Conservation (phyloP, 2,113 vertebrate species). For the Mesoclemmys tuberculata region DNA sequence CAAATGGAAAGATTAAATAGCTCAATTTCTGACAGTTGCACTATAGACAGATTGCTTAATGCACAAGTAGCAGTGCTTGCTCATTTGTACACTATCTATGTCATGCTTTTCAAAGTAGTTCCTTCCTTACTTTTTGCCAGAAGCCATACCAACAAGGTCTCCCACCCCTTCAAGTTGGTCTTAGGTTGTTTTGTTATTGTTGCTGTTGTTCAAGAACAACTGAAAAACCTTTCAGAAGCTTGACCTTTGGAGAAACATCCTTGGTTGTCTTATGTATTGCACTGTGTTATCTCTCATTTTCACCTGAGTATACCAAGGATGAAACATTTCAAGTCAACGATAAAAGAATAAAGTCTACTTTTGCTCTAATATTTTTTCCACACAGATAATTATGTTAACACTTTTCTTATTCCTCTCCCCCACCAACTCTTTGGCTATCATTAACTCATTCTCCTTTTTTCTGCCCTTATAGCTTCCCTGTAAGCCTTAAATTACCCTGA, state of each 20-base stretch:
- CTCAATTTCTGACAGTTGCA: neutral
- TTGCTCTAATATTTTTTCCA: neutral
- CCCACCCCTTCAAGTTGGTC: neutral
- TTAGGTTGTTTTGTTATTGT: neutral
- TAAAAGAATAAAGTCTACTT: neutral
- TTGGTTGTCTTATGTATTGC: neutral
- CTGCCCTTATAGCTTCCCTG: neutral
- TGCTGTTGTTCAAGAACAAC: neutral
- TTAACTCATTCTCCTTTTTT: rapidly evolving
- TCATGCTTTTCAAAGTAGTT: neutral
- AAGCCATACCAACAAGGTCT: neutral
- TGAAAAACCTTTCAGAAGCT: neutral
- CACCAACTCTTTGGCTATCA: neutral
- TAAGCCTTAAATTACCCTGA: neutral
- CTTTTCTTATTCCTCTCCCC: neutral
- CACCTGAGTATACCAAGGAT: neutral
- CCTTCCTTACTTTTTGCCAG: neutral
- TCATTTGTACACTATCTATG: neutral
- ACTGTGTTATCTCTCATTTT: neutral
- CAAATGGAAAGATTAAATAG: neutral
- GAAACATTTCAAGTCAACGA: neutral
- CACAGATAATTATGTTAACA: neutral
- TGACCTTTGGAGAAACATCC: neutral
- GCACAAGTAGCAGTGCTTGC: neutral
- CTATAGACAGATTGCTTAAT: neutral